A percentile compares a stretch with the other conserved stretches of the same genome.
These are phyloP conservation scores for Catocala fraxini DNA, from an alignment of 2,888 invertebrate genomes.

Conservation along the genomic window DNA sequence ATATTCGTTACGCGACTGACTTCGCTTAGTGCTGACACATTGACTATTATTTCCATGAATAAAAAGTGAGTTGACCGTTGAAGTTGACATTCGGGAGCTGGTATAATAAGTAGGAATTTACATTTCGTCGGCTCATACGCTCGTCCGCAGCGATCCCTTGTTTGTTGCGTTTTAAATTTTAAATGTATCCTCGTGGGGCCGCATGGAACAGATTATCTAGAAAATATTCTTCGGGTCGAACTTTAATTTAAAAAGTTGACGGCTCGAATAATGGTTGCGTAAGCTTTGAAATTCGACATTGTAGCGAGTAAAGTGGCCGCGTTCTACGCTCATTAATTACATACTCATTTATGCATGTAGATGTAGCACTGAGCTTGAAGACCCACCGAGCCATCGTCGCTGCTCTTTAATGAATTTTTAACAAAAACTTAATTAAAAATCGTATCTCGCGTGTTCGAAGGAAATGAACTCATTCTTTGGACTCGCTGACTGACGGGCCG, in stretches of 20 bases:
- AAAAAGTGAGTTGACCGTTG: conserved; percentile 71
- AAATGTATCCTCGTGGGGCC: conserved; percentile 47
- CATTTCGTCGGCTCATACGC: conserved; percentile 66
- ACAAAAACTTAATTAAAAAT: conserved; percentile 88
- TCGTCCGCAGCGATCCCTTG: conserved; percentile 38
- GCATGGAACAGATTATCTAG: conserved; percentile 39
- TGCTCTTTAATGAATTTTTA: conserved; percentile 85
- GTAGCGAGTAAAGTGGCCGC: conserved; percentile 60
- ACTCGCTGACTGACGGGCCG: conserved; percentile 81
- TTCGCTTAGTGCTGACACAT: conserved; percentile 68
- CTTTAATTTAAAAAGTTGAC: conserved; percentile 70
- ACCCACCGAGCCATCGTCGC: conserved; percentile 71
- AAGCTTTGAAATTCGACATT: conserved; percentile 71
- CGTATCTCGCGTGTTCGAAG: conserved; percentile 85
- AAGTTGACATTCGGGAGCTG: conserved; percentile 70
- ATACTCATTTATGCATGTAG: conserved; percentile 80
- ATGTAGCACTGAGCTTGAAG: conserved; percentile 66
- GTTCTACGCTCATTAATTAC: conserved; percentile 80
- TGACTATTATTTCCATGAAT: conserved; percentile 74
- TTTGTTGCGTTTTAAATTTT: conserved; percentile 60
- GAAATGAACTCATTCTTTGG: conserved; percentile 87
- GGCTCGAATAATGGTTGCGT: conserved; percentile 61
- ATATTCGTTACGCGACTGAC: conserved; percentile 49
- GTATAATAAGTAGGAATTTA: conserved; percentile 75
- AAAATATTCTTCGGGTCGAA: conserved; percentile 49